phyloP scores from a whole-genome alignment of 2,797 vertebrate species.

The Rhabdophis nuchalis region DNA sequence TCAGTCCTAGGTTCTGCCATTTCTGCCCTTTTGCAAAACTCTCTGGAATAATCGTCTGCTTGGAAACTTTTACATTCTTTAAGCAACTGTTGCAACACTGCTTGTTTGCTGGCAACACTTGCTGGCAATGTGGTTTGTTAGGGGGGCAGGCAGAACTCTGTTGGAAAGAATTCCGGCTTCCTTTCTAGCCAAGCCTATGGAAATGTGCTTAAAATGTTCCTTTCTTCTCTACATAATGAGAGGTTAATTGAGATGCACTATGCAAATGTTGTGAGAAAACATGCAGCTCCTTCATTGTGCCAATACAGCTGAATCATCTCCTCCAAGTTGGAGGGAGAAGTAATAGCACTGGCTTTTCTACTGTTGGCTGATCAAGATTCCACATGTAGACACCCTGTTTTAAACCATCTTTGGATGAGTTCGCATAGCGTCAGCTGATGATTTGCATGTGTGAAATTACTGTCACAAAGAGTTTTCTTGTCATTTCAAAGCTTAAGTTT shows the following conservation, averaged over 20 bases:
- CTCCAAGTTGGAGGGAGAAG: not conserved
- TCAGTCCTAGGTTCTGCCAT: not conserved
- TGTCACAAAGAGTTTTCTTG: not conserved
- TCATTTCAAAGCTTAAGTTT: not conserved
- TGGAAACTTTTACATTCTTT: not conserved
- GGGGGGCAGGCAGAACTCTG: not conserved
- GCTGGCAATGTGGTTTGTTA: constrained; percentile 32
- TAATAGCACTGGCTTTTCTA: not conserved
- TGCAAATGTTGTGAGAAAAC: constrained; percentile 11
- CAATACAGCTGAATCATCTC: constrained; percentile 17
- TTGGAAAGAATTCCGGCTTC: not conserved
- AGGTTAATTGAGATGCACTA: constrained; percentile 21
- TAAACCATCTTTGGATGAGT: not conserved
- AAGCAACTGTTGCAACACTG: constrained; percentile 31
- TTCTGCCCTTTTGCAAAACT: not conserved
- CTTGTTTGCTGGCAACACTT: constrained; percentile 20
- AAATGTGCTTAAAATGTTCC: constrained; percentile 4
- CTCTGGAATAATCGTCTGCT: constrained; percentile 7
- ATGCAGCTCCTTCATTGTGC: not conserved
- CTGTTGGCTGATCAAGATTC: constrained; percentile 1
- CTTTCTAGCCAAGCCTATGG: constrained; percentile 27
- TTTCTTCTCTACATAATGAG: constrained; percentile 31
- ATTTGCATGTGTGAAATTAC: not conserved
- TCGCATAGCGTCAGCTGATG: not conserved
- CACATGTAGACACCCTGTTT: not conserved